These are phyloP conservation scores for Phengaris arion DNA, from an alignment of 2,888 invertebrate species.

Conservation along the genomic window DNA sequence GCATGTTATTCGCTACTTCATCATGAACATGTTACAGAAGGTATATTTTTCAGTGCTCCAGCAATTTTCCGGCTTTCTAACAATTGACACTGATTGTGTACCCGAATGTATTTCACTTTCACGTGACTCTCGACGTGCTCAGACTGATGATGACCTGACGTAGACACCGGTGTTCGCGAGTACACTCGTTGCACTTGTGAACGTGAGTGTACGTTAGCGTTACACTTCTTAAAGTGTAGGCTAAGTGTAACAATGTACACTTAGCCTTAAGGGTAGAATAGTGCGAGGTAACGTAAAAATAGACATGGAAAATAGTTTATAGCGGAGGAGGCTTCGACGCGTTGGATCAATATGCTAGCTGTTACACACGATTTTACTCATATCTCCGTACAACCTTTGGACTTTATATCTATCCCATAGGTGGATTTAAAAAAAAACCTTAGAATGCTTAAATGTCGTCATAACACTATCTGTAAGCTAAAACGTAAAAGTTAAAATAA, in stretches of 20 bases:
- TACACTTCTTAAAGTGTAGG: background rate
- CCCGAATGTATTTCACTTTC: conserved; percentile 9
- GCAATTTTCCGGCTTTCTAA: conserved; percentile 1
- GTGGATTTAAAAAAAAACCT: too few species aligned
- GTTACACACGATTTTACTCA: too few species aligned
- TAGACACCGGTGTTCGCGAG: conserved; percentile 31
- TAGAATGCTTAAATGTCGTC: too few species aligned
- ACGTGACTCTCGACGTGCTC: conserved; percentile 32
- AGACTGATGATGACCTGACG: conserved; percentile 32
- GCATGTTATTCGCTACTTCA: too few species aligned
- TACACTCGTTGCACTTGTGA: background rate
- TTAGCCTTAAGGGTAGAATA: background rate
- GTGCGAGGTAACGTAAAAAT: background rate
- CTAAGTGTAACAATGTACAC: background rate
- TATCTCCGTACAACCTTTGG: too few species aligned
- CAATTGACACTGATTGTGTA: background rate
- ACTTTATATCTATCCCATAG: too few species aligned
- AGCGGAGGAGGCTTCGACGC: too few species aligned
- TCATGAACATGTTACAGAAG: background rate
- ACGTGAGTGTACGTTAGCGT: background rate
- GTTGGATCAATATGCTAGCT: too few species aligned
- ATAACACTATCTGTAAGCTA: too few species aligned
- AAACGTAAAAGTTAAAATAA: too few species aligned
- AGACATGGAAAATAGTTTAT: too few species aligned
- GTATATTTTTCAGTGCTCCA: background rate